Conservation (phyloP, 1,140 invertebrate species). For the Drosophila jambulina region DNA sequence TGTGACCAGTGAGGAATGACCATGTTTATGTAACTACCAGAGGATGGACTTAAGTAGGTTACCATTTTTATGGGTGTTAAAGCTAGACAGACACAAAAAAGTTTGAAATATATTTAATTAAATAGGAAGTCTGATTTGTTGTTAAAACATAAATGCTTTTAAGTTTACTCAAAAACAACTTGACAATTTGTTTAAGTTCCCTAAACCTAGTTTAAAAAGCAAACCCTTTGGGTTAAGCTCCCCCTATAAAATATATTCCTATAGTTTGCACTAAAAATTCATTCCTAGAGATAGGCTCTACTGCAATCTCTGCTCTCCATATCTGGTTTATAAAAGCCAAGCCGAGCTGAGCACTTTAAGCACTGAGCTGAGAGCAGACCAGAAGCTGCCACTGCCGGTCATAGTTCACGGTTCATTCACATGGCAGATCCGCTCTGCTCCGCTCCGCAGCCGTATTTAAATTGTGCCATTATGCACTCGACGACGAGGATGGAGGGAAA, state of each 20-base stretch:
- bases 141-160: background rate
- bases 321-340: slow-evolving; percentile 10
- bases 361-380: slow-evolving; percentile 14
- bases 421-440: slow-evolving; percentile 50
- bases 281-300: background rate
- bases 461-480: slow-evolving; percentile 81
- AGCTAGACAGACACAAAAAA: too few species aligned
- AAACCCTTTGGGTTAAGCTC: background rate
- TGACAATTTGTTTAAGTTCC: background rate
- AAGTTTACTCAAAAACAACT: background rate
- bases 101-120: too few species aligned
- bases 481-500: slow-evolving; percentile 39
- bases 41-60: slow-evolving; percentile 5
- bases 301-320: slow-evolving; percentile 9
- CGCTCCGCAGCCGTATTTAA: slow-evolving; percentile 70
- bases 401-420: slow-evolving; percentile 77
- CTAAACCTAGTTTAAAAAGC: too few species aligned
- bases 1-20: slow-evolving; percentile 3
- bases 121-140: too few species aligned
- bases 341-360: slow-evolving; percentile 24
- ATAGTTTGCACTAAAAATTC: background rate
- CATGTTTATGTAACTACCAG: background rate
- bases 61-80: background rate
- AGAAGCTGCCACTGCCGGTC: slow-evolving; percentile 47
- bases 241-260: background rate